Conservation (phyloP, 1,140 invertebrate genomes). For the Sitophilus oryzae region DNA sequence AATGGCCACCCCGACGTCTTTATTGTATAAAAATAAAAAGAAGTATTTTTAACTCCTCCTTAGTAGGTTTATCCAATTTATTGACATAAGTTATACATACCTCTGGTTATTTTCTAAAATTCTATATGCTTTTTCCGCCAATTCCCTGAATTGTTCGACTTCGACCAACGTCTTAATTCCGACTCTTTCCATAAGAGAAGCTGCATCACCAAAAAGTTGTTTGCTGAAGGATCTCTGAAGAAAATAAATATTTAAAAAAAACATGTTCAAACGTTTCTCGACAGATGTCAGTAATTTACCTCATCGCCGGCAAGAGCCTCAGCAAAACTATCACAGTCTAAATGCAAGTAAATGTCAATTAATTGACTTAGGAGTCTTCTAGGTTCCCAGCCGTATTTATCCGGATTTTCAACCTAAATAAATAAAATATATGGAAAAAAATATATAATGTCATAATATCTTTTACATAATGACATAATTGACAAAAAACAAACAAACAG, state of each 20-base stretch:
- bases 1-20: too few species aligned
- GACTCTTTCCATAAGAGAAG: slow-evolving; percentile 69
- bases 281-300: slow-evolving; percentile 46
- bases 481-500: background rate
- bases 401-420: slow-evolving; percentile 56
- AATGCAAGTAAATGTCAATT: slow-evolving; percentile 93
- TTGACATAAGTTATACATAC: too few species aligned
- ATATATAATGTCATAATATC: too few species aligned
- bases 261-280: background rate
- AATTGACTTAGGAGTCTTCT: slow-evolving; percentile 82
- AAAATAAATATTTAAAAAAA: slow-evolving; percentile 27
- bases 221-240: slow-evolving; percentile 85
- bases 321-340: slow-evolving; percentile 88
- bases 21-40: too few species aligned
- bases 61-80: too few species aligned
- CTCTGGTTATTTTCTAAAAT: slow-evolving; percentile 77
- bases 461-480: background rate
- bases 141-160: slow-evolving; percentile 74
- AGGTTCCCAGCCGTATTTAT: slow-evolving; percentile 96
- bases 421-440: slow-evolving; percentile 5
- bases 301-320: slow-evolving; percentile 85
- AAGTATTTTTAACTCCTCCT: too few species aligned
- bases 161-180: slow-evolving; percentile 77
- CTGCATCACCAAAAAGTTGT: slow-evolving; percentile 87
- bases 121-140: slow-evolving; percentile 74